Evolutionary conservation across 1,140 invertebrate genomes (phyloP), one percentile per base, ranked within the genome.

Genomic region (Lerema accius): DNA sequence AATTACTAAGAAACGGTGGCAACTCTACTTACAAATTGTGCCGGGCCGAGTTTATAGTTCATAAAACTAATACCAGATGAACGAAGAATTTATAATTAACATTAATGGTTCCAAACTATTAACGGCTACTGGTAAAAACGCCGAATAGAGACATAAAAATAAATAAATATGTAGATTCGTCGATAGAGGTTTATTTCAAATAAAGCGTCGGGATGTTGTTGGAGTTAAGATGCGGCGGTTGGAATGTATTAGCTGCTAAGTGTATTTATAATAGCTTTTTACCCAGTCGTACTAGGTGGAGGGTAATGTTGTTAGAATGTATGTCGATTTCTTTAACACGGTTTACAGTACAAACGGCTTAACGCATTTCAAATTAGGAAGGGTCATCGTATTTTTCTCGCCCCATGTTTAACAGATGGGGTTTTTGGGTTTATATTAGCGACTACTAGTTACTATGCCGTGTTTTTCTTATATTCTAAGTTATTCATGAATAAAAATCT

Each of bases 61-160:
- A 79, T 84, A 80, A 85, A 84, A 86, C 76, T 84, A 88, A 86
- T 80, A 73, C 63, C 65, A 78, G 77, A 80, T 79, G 77, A 80
- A 78, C 67, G 45, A 42, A 73, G 78, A 74, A 82, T 86, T 73
- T 80, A 84, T 86, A 86, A 84, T 84, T 83, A 84, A 82, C 82
- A 74, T 82, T 88, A 86, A 88, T 86, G 82, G 78, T 69, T 67
- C 67, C 63, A 73, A 82, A 80, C 82, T 88, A 84, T 86, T 86
- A 86, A 84, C 78, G 65, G 85, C 85, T 86, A 86, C 85, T 80
- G 82, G 85, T 86, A 88, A 56, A 83, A 85, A 80, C 75, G 71
- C 67, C 71, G 77, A 78, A 88, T 88, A 82, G 76, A 88, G 83
- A 85, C 84, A 84, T 86, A 82, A 86, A 88, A 88, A 86, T 88